phyloP scores from a whole-genome alignment of 2,113 vertebrate genomes.

The Syngnathoides biaculeatus region DNA sequence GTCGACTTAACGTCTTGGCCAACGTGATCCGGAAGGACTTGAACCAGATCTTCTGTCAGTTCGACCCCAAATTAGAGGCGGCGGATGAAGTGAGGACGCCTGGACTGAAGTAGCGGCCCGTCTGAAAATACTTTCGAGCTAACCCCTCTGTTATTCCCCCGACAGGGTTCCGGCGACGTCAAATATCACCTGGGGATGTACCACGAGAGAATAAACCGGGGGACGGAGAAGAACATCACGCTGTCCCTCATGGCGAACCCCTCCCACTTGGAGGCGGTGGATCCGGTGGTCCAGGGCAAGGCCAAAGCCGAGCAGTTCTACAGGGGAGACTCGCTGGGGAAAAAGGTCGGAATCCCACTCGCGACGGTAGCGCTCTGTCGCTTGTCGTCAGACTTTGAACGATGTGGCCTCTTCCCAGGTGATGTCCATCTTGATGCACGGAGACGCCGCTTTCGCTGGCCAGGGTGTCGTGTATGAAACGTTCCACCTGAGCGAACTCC shows the following conservation, averaged over 20 bases:
- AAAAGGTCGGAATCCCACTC: slow-evolving; percentile 46
- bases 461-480: slow-evolving; percentile 93
- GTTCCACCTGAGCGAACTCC: slow-evolving; percentile 88
- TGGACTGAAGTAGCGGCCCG: not conserved
- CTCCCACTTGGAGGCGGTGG: slow-evolving; percentile 86
- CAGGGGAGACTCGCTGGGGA: slow-evolving; percentile 85
- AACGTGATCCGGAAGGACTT: slow-evolving; percentile 91
- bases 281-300: slow-evolving; percentile 93
- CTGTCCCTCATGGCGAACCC: slow-evolving; percentile 89
- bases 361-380: not conserved
- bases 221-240: slow-evolving; percentile 85
- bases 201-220: slow-evolving; percentile 86
- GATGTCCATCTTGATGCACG: slow-evolving; percentile 89
- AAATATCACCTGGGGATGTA: slow-evolving; percentile 95
- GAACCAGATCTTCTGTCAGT: slow-evolving; percentile 94
- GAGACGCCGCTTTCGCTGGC: slow-evolving; percentile 87
- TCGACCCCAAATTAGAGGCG: slow-evolving; percentile 88
- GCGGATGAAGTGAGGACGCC: slow-evolving; percentile 80
- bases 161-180: slow-evolving; percentile 84
- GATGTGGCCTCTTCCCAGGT: slow-evolving; percentile 69
- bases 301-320: slow-evolving; percentile 96
- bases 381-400: not conserved
- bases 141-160: not conserved
- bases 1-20: slow-evolving; percentile 87
- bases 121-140: not conserved